Conservation (phyloP, 2,113 vertebrate genomes). For the Sturnira hondurensis region DNA sequence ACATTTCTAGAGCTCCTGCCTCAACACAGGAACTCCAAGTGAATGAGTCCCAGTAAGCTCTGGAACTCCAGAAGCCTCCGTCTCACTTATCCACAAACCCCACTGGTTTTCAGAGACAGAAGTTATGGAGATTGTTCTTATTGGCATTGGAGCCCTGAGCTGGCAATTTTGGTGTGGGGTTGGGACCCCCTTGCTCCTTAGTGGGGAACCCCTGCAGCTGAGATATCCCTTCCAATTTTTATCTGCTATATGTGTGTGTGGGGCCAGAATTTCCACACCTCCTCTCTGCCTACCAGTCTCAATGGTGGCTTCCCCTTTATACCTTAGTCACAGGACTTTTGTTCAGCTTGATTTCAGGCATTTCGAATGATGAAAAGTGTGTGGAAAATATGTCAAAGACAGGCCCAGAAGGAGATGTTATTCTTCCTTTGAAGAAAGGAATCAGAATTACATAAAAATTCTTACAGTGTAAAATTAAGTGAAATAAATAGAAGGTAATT, state of each 20-base stretch:
- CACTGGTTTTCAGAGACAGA: background rate
- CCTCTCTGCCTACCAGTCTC: background rate
- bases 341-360: background rate
- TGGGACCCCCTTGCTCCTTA: background rate
- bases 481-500: background rate
- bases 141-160: background rate
- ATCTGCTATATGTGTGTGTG: background rate
- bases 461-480: background rate
- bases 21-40: background rate
- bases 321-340: background rate
- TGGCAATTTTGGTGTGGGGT: background rate
- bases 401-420: background rate
- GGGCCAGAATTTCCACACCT: background rate
- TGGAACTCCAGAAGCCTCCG: background rate
- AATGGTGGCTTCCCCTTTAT: background rate
- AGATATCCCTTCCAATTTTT: background rate
- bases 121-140: background rate
- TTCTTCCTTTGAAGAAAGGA: background rate
- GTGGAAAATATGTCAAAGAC: background rate
- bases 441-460: background rate
- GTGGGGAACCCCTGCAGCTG: background rate
- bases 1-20: background rate
- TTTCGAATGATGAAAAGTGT: background rate
- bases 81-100: background rate
- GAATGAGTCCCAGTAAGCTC: background rate